Evolutionary conservation across 1,140 invertebrate genomes (phyloP), one percentile per base, ranked within the genome.

Genomic region (Aphis gossypii): DNA sequence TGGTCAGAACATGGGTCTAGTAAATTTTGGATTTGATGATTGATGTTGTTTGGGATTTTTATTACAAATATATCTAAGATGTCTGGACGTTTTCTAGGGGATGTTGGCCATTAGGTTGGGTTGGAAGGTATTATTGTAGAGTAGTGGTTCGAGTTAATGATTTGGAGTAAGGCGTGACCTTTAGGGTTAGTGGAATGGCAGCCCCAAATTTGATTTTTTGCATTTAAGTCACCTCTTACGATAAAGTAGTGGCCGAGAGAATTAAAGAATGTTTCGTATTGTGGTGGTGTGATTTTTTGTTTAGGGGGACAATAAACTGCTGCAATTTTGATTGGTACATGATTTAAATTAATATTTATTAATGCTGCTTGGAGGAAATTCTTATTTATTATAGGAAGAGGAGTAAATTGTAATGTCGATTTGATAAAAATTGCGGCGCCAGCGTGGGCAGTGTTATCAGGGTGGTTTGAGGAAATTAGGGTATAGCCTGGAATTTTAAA

Each of bases 241-340:
- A 21, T 54, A 54, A 54, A 54, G 20, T 94, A 41, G 35, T 83
- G 82, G 7, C 20, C 38, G 4, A 91, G 54, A 41, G n/a, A 60
- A 21, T 82, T 76, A 44, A 92, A 92, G 20, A 92, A 76, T 8
- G 23, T 7, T 25, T 92, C 18, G 7, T 44, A 92, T 60, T 46
- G 56, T 68, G 0, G 4, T 44, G 56, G 11, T 60, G n/a, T 41
- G 11, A 76, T 76, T 44, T 92, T 92, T 0, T 92, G 21, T n/a
- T 92, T 92, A 21, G 93, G 93, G 21, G 89, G 93, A 91, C 93
- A 94, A 25, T 94, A 94, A 11, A 41, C 23, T n/a, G 89, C 93
- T 76, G 87, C n/a, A 3, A 94, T 38, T 30, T 18, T 35, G 14
- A 94, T 90, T 82, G 88, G 46, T 30, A 54, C 51, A 41, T 87